These are phyloP conservation scores for Sebastes glaucus DNA, from an alignment of 2,797 vertebrate genomes.

Conservation along the genomic window DNA sequence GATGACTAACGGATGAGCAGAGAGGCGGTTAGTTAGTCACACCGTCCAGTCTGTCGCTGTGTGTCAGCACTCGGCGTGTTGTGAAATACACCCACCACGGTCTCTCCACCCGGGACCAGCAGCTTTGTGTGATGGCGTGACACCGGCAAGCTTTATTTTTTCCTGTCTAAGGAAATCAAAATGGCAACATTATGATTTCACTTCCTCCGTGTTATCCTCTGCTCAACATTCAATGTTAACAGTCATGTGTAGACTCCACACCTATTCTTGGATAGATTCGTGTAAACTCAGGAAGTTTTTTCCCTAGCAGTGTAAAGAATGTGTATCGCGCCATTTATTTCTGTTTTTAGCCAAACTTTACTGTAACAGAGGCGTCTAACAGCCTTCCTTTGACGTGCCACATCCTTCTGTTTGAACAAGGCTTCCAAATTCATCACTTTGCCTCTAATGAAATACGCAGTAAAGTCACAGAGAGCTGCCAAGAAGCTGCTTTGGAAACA, in stretches of 20 bases:
- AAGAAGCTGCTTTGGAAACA: constrained; percentile 24
- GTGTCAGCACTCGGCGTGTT: constrained; percentile 12
- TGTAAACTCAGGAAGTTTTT: constrained; percentile 55
- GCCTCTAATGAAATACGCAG: constrained; percentile 70
- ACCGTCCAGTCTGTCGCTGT: constrained; percentile 10
- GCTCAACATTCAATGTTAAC: background rate
- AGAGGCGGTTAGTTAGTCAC: constrained; percentile 34
- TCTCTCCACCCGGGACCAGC: background rate
- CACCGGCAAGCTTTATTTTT: constrained; percentile 6
- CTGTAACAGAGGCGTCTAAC: background rate
- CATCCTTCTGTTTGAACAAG: constrained; percentile 22
- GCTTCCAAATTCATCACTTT: constrained; percentile 58
- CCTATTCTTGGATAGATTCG: background rate
- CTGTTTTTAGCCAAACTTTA: background rate
- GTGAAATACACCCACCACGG: constrained; percentile 2
- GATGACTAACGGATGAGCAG: constrained; percentile 51
- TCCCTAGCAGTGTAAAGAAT: background rate
- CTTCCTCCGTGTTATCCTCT: constrained; percentile 24
- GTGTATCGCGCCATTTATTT: background rate
- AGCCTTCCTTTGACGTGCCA: background rate
- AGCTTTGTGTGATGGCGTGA: background rate
- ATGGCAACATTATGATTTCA: constrained; percentile 49
- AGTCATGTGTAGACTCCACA: background rate
- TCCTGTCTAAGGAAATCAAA: constrained; percentile 41
- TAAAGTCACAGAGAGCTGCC: constrained; percentile 50